These are phyloP conservation scores for Apostichopus japonicus DNA, from an alignment of 35 echinoderm and acorn worm species.

Conservation along the genomic window DNA sequence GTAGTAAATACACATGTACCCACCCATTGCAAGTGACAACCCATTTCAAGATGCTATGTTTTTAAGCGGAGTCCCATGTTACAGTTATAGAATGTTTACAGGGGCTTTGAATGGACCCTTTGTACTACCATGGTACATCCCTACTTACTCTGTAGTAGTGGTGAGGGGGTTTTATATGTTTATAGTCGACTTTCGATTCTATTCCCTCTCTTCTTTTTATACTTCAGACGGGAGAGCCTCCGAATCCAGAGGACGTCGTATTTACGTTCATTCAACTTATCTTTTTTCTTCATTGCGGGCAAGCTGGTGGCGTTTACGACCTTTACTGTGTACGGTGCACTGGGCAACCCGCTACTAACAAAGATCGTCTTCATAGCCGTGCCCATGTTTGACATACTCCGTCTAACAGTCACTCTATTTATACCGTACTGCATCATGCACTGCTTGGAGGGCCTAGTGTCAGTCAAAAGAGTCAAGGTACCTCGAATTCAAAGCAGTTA, in stretches of 20 bases:
- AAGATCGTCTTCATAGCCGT: constrained; percentile 24
- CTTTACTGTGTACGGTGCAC: constrained; percentile 14
- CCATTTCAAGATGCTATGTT: too few relatives aligned
- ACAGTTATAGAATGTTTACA: too few relatives aligned
- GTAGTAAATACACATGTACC: too few relatives aligned
- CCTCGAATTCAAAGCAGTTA: neutral
- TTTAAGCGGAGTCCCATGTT: too few relatives aligned
- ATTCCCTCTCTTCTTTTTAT: neutral
- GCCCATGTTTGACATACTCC: constrained; percentile 49
- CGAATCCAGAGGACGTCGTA: constrained; percentile 49
- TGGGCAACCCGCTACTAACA: constrained; percentile 21
- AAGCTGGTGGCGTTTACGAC: constrained; percentile 54
- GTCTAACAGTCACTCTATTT: constrained; percentile 50
- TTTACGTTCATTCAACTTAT: constrained; percentile 53
- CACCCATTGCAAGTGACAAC: too few relatives aligned
- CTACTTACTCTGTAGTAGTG: neutral
- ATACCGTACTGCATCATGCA: constrained; percentile 50
- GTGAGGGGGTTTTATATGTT: neutral
- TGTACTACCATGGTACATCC: too few relatives aligned
- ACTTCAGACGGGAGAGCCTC: constrained; percentile 39
- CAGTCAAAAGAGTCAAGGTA: constrained; percentile 51
- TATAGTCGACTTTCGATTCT: neutral
- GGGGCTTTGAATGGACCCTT: too few relatives aligned
- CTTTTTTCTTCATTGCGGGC: constrained; percentile 50
- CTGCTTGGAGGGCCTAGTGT: constrained; percentile 22